A percentile compares a stretch with the other conserved stretches of the same genome.
phyloP scores from a whole-genome alignment of 2,888 invertebrate species.

The Drosophila emarginata region DNA sequence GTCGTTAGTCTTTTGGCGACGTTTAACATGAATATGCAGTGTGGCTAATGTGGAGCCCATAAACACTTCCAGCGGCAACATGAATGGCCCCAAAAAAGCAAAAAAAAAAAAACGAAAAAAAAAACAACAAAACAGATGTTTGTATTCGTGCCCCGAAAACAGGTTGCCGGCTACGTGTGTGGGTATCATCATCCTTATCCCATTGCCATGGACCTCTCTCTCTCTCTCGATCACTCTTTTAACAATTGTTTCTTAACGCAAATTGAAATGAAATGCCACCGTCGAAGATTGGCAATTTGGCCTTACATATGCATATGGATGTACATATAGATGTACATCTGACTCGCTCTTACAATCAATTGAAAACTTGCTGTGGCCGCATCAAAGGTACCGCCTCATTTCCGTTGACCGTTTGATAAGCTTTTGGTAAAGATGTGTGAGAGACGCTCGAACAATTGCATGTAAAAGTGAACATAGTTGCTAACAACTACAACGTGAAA shows the following conservation, averaged over 20 bases:
- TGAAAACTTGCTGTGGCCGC: conserved; percentile 20
- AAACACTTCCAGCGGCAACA: conserved; percentile 79
- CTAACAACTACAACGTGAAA: conserved; percentile 75
- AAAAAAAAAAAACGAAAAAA: too few species aligned
- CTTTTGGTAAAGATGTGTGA: conserved; percentile 47
- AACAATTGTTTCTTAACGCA: conserved; percentile 78
- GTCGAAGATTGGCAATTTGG: conserved; percentile 66
- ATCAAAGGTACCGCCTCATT: conserved; percentile 66
- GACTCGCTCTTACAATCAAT: conserved; percentile 28
- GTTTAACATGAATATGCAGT: conserved; percentile 80
- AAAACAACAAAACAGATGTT: conserved; percentile 60
- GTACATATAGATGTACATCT: conserved; percentile 16
- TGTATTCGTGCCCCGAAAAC: conserved; percentile 39
- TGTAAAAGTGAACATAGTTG: conserved; percentile 60
- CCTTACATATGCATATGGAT: conserved; percentile 31
- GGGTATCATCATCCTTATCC: conserved; percentile 41
- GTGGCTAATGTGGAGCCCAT: conserved; percentile 80
- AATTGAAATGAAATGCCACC: conserved; percentile 73
- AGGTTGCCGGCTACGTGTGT: conserved; percentile 67
- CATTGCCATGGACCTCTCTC: conserved; percentile 4
- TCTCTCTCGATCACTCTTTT: conserved; percentile 28
- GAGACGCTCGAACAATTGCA: conserved; percentile 50
- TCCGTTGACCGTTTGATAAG: conserved; percentile 55
- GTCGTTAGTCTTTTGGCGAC: conserved; percentile 74
- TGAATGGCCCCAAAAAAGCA: conserved; percentile 55